Evolutionary conservation across 2,888 invertebrate species (phyloP).

Genomic region (Nycteola revayana): DNA sequence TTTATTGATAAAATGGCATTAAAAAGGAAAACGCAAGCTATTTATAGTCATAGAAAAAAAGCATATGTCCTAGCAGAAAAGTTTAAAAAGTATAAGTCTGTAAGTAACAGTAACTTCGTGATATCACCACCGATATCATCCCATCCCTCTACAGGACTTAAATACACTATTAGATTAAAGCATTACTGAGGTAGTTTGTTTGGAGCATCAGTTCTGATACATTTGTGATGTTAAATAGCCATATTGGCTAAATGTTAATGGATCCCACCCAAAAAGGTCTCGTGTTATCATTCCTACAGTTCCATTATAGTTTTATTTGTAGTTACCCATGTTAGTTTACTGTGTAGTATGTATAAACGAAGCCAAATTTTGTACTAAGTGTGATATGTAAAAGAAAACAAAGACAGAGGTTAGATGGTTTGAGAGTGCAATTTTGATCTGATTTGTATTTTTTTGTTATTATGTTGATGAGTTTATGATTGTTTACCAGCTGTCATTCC

Average conservation of each 20-base stretch:
- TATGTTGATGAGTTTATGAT: slow-evolving; percentile 58
- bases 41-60: slow-evolving; percentile 65
- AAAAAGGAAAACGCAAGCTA: slow-evolving; percentile 62
- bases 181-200: slow-evolving; percentile 53
- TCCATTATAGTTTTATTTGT: slow-evolving; percentile 49
- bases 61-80: slow-evolving; percentile 64
- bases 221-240: slow-evolving; percentile 25
- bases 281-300: slow-evolving; percentile 58
- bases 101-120: slow-evolving; percentile 61
- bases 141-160: slow-evolving; percentile 53
- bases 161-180: slow-evolving; percentile 72
- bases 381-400: slow-evolving; percentile 59
- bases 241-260: slow-evolving; percentile 31
- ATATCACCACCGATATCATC: slow-evolving; percentile 63
- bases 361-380: slow-evolving; percentile 69
- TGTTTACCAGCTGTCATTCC: slow-evolving; percentile 60
- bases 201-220: slow-evolving; percentile 20
- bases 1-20: slow-evolving; percentile 74
- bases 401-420: slow-evolving; percentile 45
- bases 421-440: slow-evolving; percentile 63
- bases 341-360: slow-evolving; percentile 46
- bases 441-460: slow-evolving; percentile 61
- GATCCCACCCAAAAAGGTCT: slow-evolving; percentile 55
- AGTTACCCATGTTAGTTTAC: slow-evolving; percentile 64
- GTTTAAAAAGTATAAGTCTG: slow-evolving; percentile 69